Evolutionary conservation across 2,113 vertebrate genomes (phyloP), one percentile per base, ranked within the genome.

Genomic region (Tenrec ecaudatus): DNA sequence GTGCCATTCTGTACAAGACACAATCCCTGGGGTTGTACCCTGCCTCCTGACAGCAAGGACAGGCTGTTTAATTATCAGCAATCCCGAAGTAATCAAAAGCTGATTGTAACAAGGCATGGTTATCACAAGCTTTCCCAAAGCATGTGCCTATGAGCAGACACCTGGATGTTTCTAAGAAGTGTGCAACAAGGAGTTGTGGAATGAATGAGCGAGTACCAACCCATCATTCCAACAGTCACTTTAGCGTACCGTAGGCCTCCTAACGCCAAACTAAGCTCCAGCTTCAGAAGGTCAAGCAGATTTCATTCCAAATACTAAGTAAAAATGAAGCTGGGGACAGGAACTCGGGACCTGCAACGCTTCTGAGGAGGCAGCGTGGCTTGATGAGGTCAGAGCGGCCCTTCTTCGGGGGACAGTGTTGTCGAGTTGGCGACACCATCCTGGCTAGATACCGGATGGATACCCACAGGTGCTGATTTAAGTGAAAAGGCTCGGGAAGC

Each of bases 161-260:
- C 15, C 75, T 8, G 20, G 86, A 90, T 82, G 17, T 58, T 91
- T 93, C 31, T 75, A 93, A 75, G 31, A 69, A 88, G 75, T 86
- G 36, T 47, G 77, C 82, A 68, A 31, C 62, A 84, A 84, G 38
- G 43, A 84, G 12, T 29, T 79, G 25, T 19, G 76, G 43, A 79
- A 57, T 79, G 29, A 91, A 75, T 31, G 47, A 53, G 64, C 57
- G 68, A 92, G 75, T 22, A 86, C 58, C 22, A 11, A 71, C 16
- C 16, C 68, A 86, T 1, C 76, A 31, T 86, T 79, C 14, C 40
- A 94, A 75, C 0, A 69, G 31, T 62, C 23, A 88, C 16, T 69
- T 69, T 19, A 57, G 60, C n/a, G 77, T 53, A 3, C 58, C 73
- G 83, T 2, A 40, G 15, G 43, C 85, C 82, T 0, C 38, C 43